phyloP scores from a whole-genome alignment of 2,113 vertebrate species.

The Monarcha castaneiventris region DNA sequence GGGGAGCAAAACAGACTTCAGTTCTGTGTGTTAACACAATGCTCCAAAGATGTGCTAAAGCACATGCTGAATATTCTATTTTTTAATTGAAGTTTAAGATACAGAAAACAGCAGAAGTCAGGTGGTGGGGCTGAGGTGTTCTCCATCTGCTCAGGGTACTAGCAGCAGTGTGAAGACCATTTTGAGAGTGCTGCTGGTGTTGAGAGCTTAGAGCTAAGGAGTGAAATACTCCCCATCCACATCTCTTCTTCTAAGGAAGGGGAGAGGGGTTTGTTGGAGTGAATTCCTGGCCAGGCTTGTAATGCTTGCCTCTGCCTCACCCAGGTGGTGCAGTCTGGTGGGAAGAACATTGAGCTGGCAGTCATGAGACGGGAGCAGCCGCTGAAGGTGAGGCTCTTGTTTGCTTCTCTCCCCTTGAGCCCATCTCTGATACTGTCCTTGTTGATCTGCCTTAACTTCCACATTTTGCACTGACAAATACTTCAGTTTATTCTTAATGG shows the following conservation, averaged over 20 bases:
- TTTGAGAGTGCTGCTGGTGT: neutral
- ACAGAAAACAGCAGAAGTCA: neutral
- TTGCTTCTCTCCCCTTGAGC: neutral
- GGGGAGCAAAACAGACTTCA: neutral
- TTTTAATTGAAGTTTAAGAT: neutral
- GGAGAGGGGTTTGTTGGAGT: neutral
- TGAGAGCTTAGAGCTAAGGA: neutral
- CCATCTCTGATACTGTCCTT: neutral
- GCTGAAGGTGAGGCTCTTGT: conserved; percentile 74
- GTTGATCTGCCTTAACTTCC: neutral
- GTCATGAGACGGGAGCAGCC: conserved; percentile 82
- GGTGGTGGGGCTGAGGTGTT: neutral
- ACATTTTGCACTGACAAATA: neutral
- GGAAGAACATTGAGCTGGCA: conserved; percentile 84
- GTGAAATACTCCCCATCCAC: rapidly evolving
- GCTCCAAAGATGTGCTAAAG: too few species aligned
- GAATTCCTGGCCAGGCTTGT: neutral
- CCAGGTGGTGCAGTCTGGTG: conserved; percentile 85
- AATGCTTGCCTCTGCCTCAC: neutral
- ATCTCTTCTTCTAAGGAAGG: rapidly evolving
- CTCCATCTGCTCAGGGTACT: rapidly evolving
- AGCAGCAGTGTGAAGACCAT: neutral
- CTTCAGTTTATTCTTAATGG: neutral
- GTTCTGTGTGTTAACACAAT: neutral
- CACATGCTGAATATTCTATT: neutral